Conservation (phyloP, 2,113 vertebrate species). For the Grus americana region DNA sequence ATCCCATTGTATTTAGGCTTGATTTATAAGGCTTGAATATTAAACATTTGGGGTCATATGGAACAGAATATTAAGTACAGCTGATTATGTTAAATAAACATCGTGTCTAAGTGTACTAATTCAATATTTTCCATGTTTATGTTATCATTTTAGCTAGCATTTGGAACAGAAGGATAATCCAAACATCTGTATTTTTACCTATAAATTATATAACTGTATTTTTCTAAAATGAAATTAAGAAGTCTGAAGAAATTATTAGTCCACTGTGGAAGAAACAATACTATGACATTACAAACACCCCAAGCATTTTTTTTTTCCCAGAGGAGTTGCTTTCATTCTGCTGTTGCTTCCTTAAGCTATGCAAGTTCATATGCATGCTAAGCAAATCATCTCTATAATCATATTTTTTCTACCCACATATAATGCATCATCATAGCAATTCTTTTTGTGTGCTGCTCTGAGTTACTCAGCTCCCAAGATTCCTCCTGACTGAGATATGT, state of each 20-base stretch:
- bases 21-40: background rate
- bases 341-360: background rate
- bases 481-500: background rate
- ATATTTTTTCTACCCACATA: background rate
- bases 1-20: background rate
- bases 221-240: background rate
- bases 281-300: background rate
- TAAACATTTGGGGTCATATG: background rate
- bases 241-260: background rate
- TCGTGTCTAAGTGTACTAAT: background rate
- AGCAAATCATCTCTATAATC: background rate
- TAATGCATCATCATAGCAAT: background rate
- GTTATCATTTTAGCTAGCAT: background rate
- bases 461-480: background rate
- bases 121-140: background rate
- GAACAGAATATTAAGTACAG: background rate
- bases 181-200: background rate
- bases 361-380: background rate
- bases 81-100: background rate
- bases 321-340: background rate
- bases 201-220: background rate
- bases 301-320: background rate
- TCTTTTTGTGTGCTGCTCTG: background rate
- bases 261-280: background rate
- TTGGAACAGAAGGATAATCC: background rate